Evolutionary conservation across 2,888 invertebrate genomes (phyloP), one percentile per base, ranked within the genome.

Genomic region (Stratiomys singularior): DNA sequence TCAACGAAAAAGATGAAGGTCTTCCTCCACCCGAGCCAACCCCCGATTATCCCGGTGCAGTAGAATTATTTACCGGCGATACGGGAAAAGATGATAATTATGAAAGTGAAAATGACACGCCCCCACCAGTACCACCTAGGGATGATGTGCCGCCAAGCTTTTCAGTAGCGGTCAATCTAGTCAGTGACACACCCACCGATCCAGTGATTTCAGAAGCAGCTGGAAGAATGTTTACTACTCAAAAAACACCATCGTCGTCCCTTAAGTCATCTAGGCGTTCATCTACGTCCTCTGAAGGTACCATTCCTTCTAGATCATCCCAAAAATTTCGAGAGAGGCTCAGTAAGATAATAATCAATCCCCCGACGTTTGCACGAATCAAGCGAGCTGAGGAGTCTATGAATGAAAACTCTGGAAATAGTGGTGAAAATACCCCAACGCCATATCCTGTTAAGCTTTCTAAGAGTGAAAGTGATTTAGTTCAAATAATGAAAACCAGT

Each of bases 401-500:
- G 15, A 30, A 23, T n/a, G 30, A 76, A 18, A 25, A 44, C 13
- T 15, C 77, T 9, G 67, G 64, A 28, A 60, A 18, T 25, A 46
- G 44, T 27, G 28, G 46, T n/a, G 76, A 63, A 46, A 47, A 1
- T 1, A 46, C 46, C 7, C 27, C 46, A 15, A 21, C 2, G 23
- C 60, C 74, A 0, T 21, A 11, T n/a, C 63, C 52, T 21, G 78
- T 85, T 0, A 84, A 85, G 78, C 83, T 83, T 77, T 84, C 85
- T 25, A 85, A 84, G 82, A 86, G 85, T 78, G 86, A 86, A 82
- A 81, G 82, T 69, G 86, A 86, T 82, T 79, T 85, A 15, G 82
- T 81, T 15, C 77, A 82, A 37, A 76, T 85, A 63, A 78, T 83
- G 66, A 76, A 79, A 13, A 69, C 27, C 1, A 71, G 71, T 1